These are phyloP conservation scores for Argopecten irradians DNA, from an alignment of 1,140 invertebrate genomes.

Conservation along the genomic window DNA sequence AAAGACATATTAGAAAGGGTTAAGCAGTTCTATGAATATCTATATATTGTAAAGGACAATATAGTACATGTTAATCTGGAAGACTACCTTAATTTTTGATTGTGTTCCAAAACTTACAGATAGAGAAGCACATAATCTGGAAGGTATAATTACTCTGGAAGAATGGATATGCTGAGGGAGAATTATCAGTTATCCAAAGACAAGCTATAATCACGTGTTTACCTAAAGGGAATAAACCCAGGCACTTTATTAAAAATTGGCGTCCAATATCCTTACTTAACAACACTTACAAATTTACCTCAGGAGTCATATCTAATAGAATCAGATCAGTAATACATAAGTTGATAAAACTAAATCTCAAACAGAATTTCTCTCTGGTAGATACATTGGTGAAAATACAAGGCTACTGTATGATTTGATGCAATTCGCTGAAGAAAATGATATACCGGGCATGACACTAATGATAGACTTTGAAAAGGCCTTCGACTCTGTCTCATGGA, in stretches of 20 bases:
- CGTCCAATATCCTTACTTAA: conserved; percentile 36
- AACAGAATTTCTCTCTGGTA: no score
- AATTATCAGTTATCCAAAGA: conserved; percentile 20
- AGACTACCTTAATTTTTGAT: not conserved
- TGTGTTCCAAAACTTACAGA: not conserved
- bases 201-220: conserved; percentile 35
- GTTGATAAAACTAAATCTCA: not conserved
- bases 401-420: conserved; percentile 32
- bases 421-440: conserved; percentile 5
- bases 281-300: conserved; percentile 20
- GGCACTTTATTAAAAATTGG: no score
- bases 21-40: conserved; percentile 33
- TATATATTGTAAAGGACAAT: not conserved
- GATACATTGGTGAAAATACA: no score
- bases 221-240: conserved; percentile 29
- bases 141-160: not conserved
- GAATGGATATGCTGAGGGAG: not conserved
- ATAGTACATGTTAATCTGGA: not conserved
- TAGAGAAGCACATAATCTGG: not conserved
- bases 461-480: no score
- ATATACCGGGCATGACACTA: no score
- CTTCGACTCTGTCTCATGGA: no score
- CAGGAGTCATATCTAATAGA: no score
- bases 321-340: not conserved
- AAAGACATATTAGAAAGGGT: conserved; percentile 22